These are phyloP conservation scores for Crenichthys baileyi DNA, from an alignment of 2,797 vertebrate species.

Conservation along the genomic window DNA sequence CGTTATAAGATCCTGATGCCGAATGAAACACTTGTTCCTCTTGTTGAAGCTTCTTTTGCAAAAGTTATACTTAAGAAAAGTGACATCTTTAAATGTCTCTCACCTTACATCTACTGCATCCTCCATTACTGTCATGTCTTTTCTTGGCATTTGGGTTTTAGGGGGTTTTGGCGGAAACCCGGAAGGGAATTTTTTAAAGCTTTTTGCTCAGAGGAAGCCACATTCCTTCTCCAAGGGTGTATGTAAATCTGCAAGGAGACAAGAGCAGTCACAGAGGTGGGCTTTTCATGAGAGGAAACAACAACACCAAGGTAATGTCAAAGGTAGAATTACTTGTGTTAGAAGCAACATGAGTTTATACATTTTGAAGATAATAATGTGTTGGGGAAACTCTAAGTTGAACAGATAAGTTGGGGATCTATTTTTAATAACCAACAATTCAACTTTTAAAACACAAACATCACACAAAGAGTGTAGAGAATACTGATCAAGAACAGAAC, in stretches of 20 bases:
- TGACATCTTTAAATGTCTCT: slow-evolving; percentile 26
- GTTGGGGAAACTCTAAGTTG: no score
- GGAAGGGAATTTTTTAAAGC: no score
- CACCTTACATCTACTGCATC: slow-evolving; percentile 97
- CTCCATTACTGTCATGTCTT: slow-evolving; percentile 99
- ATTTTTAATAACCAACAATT: no score
- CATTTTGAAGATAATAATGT: no score
- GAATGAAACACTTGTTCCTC: slow-evolving; percentile 20
- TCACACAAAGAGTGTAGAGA: no score
- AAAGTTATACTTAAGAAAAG: slow-evolving; percentile 15
- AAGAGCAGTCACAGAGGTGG: neutral
- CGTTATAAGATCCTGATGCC: slow-evolving; percentile 15
- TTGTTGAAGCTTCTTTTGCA: neutral
- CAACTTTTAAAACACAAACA: no score
- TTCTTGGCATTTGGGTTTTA: no score
- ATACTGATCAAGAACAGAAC: no score
- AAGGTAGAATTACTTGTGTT: neutral
- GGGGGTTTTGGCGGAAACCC: no score
- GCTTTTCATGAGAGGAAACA: neutral
- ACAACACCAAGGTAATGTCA: neutral
- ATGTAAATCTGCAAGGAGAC: slow-evolving; percentile 88
- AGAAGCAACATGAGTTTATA: neutral
- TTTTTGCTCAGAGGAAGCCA: slow-evolving; percentile 97
- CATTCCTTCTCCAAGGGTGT: slow-evolving; percentile 97
- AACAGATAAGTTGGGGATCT: no score